phyloP scores from a whole-genome alignment of 2,888 invertebrate genomes.

The Branchellion lobata region DNA sequence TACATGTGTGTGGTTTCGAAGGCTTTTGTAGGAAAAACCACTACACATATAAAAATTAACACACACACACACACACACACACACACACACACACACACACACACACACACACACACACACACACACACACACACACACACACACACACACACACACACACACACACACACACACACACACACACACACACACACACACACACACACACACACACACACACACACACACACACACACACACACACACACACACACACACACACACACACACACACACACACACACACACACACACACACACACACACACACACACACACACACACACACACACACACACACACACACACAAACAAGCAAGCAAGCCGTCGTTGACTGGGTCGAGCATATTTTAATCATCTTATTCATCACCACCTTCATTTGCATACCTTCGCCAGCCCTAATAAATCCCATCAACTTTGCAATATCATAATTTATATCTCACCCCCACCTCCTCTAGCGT shows the following conservation, averaged over 20 bases:
- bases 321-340: conserved; percentile 23
- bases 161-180: conserved; percentile 23
- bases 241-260: conserved; percentile 23
- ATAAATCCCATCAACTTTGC: conserved; percentile 12
- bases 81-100: conserved; percentile 23
- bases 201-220: conserved; percentile 23
- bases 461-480: conserved; percentile 12
- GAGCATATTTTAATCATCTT: conserved; percentile 14
- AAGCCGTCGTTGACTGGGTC: not conserved
- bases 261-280: conserved; percentile 23
- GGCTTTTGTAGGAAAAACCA: too few relatives aligned
- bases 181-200: conserved; percentile 23
- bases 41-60: not conserved
- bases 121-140: conserved; percentile 23
- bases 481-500: too few relatives aligned
- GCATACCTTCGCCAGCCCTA: conserved; percentile 1
- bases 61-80: conserved; percentile 23
- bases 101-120: conserved; percentile 23
- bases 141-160: conserved; percentile 23
- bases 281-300: conserved; percentile 23
- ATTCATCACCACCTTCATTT: conserved; percentile 13
- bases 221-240: conserved; percentile 23
- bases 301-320: conserved; percentile 23
- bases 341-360: not conserved
- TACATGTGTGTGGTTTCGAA: too few relatives aligned